Evolutionary conservation across 2,797 vertebrate genomes (phyloP).

Genomic region (Margarornis squamiger): DNA sequence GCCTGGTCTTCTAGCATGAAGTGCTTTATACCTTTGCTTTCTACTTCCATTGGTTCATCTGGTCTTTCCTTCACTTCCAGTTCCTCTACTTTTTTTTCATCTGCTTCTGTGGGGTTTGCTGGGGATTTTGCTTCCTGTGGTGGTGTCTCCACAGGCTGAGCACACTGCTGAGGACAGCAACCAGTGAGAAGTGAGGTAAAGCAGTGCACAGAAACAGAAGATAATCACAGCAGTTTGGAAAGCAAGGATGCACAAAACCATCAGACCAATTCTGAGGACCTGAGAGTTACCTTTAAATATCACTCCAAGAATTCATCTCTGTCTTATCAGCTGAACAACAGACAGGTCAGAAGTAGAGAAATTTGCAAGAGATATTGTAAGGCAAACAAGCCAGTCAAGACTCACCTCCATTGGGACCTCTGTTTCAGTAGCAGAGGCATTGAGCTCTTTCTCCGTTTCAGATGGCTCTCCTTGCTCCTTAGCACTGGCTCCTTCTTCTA

Average conservation of each 20-base stretch:
- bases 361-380: neutral
- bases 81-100: constrained; percentile 87
- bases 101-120: constrained; percentile 72
- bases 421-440: constrained; percentile 52
- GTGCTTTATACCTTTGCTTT: constrained; percentile 72
- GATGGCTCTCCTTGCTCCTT: constrained; percentile 77
- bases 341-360: neutral
- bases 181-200: neutral
- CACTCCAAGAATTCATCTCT: neutral
- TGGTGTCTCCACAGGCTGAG: constrained; percentile 55
- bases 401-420: constrained; percentile 74
- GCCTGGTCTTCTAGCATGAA: neutral
- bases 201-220: neutral
- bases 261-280: neutral
- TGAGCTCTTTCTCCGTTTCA: constrained; percentile 75
- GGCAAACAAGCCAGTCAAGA: neutral
- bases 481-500: constrained; percentile 71
- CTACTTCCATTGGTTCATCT: constrained; percentile 81
- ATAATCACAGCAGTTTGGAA: neutral
- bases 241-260: neutral
- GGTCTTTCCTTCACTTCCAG: constrained; percentile 72
- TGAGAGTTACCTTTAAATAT: neutral
- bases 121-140: constrained; percentile 74
- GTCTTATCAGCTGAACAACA: neutral
- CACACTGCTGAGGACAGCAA: constrained; percentile 41